Base-by-base conservation (phyloP, 2,888 invertebrate genomes). In the Lepidochrysops patricia region DNA sequence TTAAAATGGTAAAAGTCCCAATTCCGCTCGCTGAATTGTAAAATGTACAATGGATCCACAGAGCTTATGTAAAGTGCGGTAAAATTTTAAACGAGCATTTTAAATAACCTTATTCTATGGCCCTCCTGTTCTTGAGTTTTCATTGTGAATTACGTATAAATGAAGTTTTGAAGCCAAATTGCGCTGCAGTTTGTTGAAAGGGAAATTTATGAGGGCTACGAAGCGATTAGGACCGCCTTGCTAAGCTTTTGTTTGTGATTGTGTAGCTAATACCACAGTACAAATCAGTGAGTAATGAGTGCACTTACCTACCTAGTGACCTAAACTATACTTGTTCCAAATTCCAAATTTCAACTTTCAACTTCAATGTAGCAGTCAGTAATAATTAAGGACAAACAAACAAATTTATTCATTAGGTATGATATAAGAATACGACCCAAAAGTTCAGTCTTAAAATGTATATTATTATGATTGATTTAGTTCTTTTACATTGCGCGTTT, bases 71-170 rank as follows among this genome's bases (percentile, higher is more conserved):
- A 52, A 52, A 15, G 15, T 6, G 29, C 15, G 52, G 29, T 52
- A 13, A 52, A 52, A 52, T 52, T 52, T 52, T 52, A 52, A 52
- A 29, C 29, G 52, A 29, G 54, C 54, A 54, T 54, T 32, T 54
- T 54, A 54, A 54, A 54, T 54, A 54, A 54, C 19, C 54, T 54
- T 15, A 54, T 54, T 54, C 54, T 19, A 29, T 32, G 13, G 19
- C 54, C 29, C 54, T 27, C 27, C 29, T 32, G 15, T 32, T 19
- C 19, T 26, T 27, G 52, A 27, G 52, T 52, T 54, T 54, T 29
- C 29, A 54, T 54, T 54, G 32, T 54, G 5, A 54, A 54, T 54
- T 32, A 32, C 32, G 19, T 52, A 26, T 4, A 15, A 27, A 52
- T 52, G 23, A 43, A 23, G 27, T 52, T 52, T 27, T 13, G 13